Percentiles rank a stretch among this genome's conserved stretches.
Conservation (phyloP, 1,140 invertebrate genomes). For the Halotydeus destructor region DNA sequence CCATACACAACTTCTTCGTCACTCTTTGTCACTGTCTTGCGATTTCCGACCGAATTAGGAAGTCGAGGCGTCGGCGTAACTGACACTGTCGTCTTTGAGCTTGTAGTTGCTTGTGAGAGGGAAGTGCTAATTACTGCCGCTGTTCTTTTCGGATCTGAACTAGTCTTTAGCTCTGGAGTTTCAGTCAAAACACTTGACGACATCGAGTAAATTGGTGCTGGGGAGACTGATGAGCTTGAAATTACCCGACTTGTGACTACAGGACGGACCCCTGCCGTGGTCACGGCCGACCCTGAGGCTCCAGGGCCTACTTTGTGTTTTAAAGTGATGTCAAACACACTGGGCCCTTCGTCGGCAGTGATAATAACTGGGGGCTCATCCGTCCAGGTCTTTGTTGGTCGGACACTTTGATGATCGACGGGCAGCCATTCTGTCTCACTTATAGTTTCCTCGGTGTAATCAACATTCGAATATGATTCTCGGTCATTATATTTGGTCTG, state of each 20-base stretch:
- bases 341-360: slow-evolving; percentile 15
- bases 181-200: background rate
- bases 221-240: slow-evolving; percentile 8
- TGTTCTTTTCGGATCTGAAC: too few species aligned
- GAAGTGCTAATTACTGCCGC: too few species aligned
- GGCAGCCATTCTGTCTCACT: slow-evolving; percentile 17
- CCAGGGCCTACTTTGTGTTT: slow-evolving; percentile 16
- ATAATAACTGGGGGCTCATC: slow-evolving; percentile 17
- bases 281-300: background rate
- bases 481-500: background rate
- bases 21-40: background rate
- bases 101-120: too few species aligned
- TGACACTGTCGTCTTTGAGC: too few species aligned
- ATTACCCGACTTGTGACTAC: slow-evolving; percentile 5
- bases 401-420: background rate
- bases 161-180: background rate
- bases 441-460: background rate
- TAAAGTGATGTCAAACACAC: slow-evolving; percentile 18
- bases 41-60: too few species aligned
- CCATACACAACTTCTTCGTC: slow-evolving; percentile 17
- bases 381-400: background rate
- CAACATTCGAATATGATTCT: background rate
- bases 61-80: too few species aligned
- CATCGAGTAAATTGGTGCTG: background rate
- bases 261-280: slow-evolving; percentile 1